These are phyloP conservation scores for Leptodactylus fallax DNA, from an alignment of 2,797 vertebrate species.

Conservation along the genomic window DNA sequence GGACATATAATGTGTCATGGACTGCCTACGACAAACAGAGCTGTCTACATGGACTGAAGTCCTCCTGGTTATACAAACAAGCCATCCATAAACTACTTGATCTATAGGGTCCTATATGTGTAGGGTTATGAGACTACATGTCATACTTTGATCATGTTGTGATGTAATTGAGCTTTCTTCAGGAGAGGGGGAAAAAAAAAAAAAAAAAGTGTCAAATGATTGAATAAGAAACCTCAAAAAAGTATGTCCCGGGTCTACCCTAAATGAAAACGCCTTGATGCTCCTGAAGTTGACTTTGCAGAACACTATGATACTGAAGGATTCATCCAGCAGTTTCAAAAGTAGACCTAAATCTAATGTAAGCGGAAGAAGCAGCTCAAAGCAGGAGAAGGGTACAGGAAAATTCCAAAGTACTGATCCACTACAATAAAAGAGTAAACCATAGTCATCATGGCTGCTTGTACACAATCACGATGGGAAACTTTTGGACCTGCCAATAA, in stretches of 20 bases:
- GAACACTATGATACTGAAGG: background rate
- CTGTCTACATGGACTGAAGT: background rate
- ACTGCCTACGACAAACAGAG: background rate
- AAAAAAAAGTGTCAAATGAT: background rate
- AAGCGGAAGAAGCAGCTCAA: background rate
- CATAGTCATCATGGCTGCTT: background rate
- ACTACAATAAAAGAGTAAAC: background rate
- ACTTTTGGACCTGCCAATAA: background rate
- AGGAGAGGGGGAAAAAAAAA: background rate
- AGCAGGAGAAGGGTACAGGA: conserved; percentile 16
- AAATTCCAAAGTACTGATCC: conserved; percentile 11
- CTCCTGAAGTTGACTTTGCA: background rate
- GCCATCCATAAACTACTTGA: background rate
- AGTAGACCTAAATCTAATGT: background rate
- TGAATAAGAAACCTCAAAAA: background rate
- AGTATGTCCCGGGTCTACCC: background rate
- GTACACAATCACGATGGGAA: background rate
- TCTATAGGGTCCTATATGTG: background rate
- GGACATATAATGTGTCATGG: background rate
- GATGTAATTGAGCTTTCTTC: background rate
- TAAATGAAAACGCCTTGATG: background rate
- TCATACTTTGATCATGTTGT: background rate
- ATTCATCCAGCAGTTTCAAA: background rate
- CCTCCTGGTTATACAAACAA: background rate
- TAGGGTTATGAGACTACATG: background rate